phyloP scores from a whole-genome alignment of 2,113 vertebrate species.

The Sula dactylatra region DNA sequence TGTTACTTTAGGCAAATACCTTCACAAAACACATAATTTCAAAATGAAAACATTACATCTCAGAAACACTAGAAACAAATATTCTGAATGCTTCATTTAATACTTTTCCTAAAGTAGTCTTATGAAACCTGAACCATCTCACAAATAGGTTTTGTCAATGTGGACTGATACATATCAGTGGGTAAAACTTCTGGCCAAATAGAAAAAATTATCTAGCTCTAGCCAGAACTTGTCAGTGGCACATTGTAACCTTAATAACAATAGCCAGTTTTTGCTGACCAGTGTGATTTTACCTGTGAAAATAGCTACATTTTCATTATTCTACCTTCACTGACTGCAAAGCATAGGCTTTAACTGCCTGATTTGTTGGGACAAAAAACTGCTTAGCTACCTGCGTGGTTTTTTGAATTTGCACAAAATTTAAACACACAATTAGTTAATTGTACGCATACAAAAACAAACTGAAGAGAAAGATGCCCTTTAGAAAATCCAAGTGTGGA shows the following conservation, averaged over 20 bases:
- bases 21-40: fast-evolving
- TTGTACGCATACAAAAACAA: not conserved
- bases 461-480: not conserved
- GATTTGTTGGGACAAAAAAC: not conserved
- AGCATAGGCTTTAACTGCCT: not conserved
- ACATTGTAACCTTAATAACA: not conserved
- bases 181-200: not conserved
- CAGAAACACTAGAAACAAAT: not conserved
- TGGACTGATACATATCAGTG: not conserved
- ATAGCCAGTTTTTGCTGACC: not conserved
- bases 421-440: not conserved
- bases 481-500: not conserved
- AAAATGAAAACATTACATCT: not conserved
- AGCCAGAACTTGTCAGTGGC: not conserved
- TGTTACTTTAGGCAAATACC: not conserved
- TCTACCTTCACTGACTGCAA: not conserved
- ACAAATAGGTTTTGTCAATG: not conserved
- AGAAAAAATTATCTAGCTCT: not conserved
- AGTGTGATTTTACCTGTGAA: not conserved
- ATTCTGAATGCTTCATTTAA: not conserved
- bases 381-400: not conserved
- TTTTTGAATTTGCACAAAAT: not conserved
- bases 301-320: not conserved
- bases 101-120: not conserved
- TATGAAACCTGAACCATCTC: not conserved